Percentiles rank a stretch among this genome's conserved stretches.
Conservation (phyloP, 1,140 invertebrate genomes). For the Ylistrum balloti region DNA sequence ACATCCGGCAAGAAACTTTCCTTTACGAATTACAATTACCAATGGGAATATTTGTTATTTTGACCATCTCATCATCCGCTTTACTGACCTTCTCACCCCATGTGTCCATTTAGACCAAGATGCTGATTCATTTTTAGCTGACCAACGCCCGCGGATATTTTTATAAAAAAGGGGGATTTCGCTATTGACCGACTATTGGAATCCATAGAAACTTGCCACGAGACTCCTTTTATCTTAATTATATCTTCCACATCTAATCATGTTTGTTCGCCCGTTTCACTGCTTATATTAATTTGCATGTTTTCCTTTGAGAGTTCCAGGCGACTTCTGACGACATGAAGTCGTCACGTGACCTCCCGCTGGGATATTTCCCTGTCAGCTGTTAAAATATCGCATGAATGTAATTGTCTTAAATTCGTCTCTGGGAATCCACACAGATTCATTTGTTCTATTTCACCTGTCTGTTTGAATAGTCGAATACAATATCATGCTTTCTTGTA, state of each 20-base stretch:
- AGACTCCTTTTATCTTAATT: not conserved
- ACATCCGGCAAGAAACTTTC: not conserved
- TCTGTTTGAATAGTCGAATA: not conserved
- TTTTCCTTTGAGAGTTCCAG: not conserved
- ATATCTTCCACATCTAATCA: not conserved
- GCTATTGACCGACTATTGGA: not conserved
- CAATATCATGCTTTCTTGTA: not conserved
- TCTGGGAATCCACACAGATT: too few relatives aligned
- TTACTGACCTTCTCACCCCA: not conserved
- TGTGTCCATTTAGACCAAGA: not conserved
- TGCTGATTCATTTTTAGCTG: not conserved
- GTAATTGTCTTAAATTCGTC: too few relatives aligned
- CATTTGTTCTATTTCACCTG: too few relatives aligned
- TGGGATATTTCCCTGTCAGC: not conserved
- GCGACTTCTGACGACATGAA: not conserved
- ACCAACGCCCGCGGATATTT: not conserved
- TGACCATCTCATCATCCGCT: not conserved
- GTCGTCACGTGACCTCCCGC: not conserved
- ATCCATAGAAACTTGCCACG: not conserved
- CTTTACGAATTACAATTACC: not conserved
- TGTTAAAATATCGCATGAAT: not conserved
- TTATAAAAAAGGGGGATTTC: not conserved
- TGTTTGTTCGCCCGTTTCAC: not conserved
- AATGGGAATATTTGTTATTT: not conserved
- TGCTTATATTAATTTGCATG: not conserved